Conservation (phyloP, 1,140 invertebrate genomes). For the Meloidogyne exigua region DNA sequence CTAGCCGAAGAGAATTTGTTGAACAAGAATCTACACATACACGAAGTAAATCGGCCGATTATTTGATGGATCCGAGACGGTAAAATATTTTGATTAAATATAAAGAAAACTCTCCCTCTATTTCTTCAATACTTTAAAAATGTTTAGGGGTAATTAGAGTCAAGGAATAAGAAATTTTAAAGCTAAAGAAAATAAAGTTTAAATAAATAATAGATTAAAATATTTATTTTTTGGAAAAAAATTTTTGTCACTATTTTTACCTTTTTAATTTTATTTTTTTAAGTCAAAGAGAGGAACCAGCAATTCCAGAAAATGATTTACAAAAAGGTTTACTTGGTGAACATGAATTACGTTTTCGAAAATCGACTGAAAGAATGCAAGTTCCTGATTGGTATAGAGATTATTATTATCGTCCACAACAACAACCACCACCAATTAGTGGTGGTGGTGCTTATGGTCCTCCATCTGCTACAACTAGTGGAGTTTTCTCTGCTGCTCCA, state of each 20-base stretch:
- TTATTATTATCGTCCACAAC: constrained; percentile 13
- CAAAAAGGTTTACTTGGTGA: constrained; percentile 49
- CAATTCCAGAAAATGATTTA: constrained; percentile 56
- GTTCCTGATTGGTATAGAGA: constrained; percentile 61
- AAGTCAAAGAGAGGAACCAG: constrained; percentile 54
- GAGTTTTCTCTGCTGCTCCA: constrained; percentile 26
- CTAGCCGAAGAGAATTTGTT: constrained; percentile 43
- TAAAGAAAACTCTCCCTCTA: too few relatives aligned
- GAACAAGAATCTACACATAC: constrained; percentile 41
- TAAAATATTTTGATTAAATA: constrained; percentile 1
- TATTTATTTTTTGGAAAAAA: too few relatives aligned
- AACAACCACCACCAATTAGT: not conserved
- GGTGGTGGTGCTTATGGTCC: constrained; percentile 1
- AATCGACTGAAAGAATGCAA: constrained; percentile 55
- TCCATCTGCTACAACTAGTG: constrained; percentile 34
- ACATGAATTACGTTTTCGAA: constrained; percentile 58
- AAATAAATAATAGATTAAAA: too few relatives aligned
- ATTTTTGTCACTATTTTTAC: too few relatives aligned
- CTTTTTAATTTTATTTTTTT: constrained; percentile 13
- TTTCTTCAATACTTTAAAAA: too few relatives aligned
- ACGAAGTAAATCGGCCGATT: constrained; percentile 59
- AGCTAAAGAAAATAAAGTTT: too few relatives aligned
- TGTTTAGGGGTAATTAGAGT: too few relatives aligned
- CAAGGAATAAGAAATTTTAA: too few relatives aligned
- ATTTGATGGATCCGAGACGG: constrained; percentile 55